Evolutionary conservation across 2,113 vertebrate species (phyloP), one percentile per base, ranked within the genome.

Genomic region (Solea senegalensis): DNA sequence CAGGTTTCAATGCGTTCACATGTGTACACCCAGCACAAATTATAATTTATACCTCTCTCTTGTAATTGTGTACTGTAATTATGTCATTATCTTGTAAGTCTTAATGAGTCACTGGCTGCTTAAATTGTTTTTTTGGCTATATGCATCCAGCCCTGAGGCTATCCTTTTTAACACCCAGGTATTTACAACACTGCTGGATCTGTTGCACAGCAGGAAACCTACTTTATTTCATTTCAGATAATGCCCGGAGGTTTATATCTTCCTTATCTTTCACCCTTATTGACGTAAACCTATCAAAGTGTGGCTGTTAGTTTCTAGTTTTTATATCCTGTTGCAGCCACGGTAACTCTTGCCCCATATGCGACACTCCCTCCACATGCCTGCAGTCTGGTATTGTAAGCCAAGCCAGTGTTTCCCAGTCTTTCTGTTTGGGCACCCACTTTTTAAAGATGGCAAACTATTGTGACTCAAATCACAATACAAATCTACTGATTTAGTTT

Each of bases 41-140:
- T 39, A 9, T 83, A 9, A 16, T 54, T 16, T 34, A 6, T 61
- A 49, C 13, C 34, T 14, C 51, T 74, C 39, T 66, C 66, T 57
- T 81, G 58, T 79, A 65, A 79, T 86, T 64, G 49, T 46, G 50
- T 26, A 21, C 15, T 81, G 58, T 79, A 65, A 79, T 86, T 34
- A 3, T 56, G 27, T 71, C 58, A 74, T 86, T 76, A 76, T 15
- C 28, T 7, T 65, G 21, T 16, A 26, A 54, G 14, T 61, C 4
- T 43, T 28, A 59, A 40, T 63, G 1, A 28, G 16, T 9, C 5
- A 49, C n/a, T 55, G 48, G 12, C 16, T 57, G n/a, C n/a, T 41
- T 34, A 2, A 34, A 50, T 50, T 46, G 43, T 26, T 55, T 51
- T n/a, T 56, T 5, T 49, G 26, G 46, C 62, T 9, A 60, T 81